phyloP scores from a whole-genome alignment of 2,888 invertebrate genomes.

The Campopleginae sp. region DNA sequence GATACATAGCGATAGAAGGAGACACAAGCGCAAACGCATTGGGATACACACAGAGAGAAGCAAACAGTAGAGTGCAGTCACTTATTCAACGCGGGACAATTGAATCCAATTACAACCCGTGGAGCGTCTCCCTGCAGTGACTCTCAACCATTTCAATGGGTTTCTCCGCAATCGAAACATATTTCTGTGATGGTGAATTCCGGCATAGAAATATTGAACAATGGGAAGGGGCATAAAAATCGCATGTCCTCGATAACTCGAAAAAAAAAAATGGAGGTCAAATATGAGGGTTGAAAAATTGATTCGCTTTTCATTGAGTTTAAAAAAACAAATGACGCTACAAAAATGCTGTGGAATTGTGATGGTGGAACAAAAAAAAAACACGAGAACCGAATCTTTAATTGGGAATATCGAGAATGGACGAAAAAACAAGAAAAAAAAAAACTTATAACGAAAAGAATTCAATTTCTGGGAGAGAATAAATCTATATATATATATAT shows the following conservation, averaged over 20 bases:
- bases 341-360: background rate
- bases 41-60: slow-evolving; percentile 15
- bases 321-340: background rate
- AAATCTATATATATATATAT: no score
- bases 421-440: background rate
- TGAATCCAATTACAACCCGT: slow-evolving; percentile 84
- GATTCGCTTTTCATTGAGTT: background rate
- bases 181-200: slow-evolving; percentile 13
- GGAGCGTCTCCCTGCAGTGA: slow-evolving; percentile 67
- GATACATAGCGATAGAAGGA: slow-evolving; percentile 70
- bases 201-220: slow-evolving; percentile 2
- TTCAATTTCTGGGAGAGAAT: background rate
- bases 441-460: background rate
- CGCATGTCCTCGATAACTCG: background rate
- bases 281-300: slow-evolving; percentile 15
- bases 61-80: slow-evolving; percentile 79
- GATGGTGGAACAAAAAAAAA: background rate
- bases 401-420: background rate
- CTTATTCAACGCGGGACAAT: slow-evolving; percentile 84
- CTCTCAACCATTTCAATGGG: slow-evolving; percentile 75
- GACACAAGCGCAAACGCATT: slow-evolving; percentile 19
- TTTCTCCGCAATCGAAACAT: slow-evolving; percentile 16
- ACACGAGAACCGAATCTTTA: background rate
- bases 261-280: slow-evolving; percentile 4
- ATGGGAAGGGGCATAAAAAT: background rate